Percentiles rank a stretch among this genome's conserved stretches.
These are phyloP conservation scores for Microchirus variegatus DNA, from an alignment of 2,797 vertebrate genomes.

Conservation along the genomic window DNA sequence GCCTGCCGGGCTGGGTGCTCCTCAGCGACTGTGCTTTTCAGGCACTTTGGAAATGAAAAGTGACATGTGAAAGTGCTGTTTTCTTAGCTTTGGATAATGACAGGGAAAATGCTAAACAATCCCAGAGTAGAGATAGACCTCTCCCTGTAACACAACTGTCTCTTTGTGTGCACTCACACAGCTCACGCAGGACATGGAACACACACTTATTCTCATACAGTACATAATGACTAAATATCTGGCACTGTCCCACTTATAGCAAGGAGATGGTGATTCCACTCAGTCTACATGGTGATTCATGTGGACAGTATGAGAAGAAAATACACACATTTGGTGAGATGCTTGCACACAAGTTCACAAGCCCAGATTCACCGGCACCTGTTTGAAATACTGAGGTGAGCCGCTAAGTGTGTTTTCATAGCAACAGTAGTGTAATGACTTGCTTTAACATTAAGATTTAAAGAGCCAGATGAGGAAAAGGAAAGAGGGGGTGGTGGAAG, in stretches of 20 bases:
- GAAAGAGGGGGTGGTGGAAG: conserved; percentile 45
- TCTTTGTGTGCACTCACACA: conserved; percentile 55
- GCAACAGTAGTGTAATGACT: conserved; percentile 61
- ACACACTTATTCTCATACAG: conserved; percentile 19
- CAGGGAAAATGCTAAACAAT: conserved; percentile 72
- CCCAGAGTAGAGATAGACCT: conserved; percentile 59
- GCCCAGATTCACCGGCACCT: conserved; percentile 42
- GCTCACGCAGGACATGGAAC: conserved; percentile 26
- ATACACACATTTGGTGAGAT: conserved; percentile 39
- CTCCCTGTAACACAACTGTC: conserved; percentile 61
- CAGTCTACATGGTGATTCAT: conserved; percentile 49
- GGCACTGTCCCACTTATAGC: conserved; percentile 48
- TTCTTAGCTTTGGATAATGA: conserved; percentile 69
- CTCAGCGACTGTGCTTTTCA: conserved; percentile 38
- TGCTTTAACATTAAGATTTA: conserved; percentile 56
- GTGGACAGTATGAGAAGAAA: conserved; percentile 42
- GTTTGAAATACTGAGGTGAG: conserved; percentile 50
- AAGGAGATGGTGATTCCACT: conserved; percentile 51
- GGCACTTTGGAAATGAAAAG: conserved; percentile 72
- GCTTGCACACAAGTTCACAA: conserved; percentile 27
- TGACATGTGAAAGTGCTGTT: conserved; percentile 81
- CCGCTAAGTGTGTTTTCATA: conserved; percentile 72
- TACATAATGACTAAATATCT: conserved; percentile 60
- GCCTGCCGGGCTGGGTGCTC: conserved; percentile 33
- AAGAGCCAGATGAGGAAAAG: conserved; percentile 48